A percentile compares a stretch with the other conserved stretches of the same genome.
phyloP scores from a whole-genome alignment of 2,113 vertebrate genomes.

The Plestiodon gilberti region DNA sequence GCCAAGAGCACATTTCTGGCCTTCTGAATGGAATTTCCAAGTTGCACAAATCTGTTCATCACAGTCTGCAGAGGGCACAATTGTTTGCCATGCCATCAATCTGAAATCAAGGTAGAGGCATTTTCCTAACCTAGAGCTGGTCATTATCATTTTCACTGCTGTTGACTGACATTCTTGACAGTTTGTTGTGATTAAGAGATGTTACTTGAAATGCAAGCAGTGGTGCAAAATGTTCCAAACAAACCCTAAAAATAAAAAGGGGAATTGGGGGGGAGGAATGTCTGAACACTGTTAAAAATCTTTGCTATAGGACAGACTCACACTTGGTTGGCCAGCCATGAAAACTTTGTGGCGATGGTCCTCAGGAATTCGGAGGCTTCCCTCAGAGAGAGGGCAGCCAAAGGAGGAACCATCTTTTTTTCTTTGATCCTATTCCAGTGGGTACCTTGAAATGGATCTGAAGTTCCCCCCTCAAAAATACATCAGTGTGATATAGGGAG shows the following conservation, averaged over 20 bases:
- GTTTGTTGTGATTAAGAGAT: constrained; percentile 63
- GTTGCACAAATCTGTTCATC: constrained; percentile 46
- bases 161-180: constrained; percentile 61
- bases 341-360: not conserved
- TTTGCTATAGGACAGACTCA: not conserved
- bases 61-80: constrained; percentile 46
- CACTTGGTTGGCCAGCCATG: not conserved
- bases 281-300: not conserved
- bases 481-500: not conserved
- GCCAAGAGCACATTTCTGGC: constrained; percentile 37
- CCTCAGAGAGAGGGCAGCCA: not conserved
- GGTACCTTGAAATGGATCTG: not conserved
- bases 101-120: constrained; percentile 52
- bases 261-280: not conserved
- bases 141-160: constrained; percentile 60
- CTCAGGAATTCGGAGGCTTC: not conserved
- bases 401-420: not conserved
- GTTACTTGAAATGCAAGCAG: constrained; percentile 49
- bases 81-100: constrained; percentile 57
- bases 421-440: not conserved
- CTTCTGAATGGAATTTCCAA: constrained; percentile 44
- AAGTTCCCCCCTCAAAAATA: not conserved
- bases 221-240: constrained; percentile 46
- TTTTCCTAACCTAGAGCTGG: constrained; percentile 58
- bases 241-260: constrained; percentile 11